Conservation (phyloP, 1,140 invertebrate genomes). For the Zaprionus tsacasi region DNA sequence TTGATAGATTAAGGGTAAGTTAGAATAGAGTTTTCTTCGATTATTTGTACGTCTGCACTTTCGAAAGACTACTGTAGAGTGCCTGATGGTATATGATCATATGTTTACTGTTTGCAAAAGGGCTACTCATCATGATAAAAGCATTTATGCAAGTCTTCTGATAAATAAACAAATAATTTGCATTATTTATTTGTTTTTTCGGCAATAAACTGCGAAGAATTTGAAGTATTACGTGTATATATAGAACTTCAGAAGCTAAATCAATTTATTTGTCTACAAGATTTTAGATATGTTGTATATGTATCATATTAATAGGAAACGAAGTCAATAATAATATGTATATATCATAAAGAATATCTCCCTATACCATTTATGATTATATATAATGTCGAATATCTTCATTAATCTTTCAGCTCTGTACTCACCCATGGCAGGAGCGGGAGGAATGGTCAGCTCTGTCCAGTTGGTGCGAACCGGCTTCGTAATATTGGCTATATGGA, state of each 20-base stretch:
- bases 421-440: slow-evolving; percentile 85
- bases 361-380: no score
- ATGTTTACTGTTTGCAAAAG: background rate
- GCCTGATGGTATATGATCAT: background rate
- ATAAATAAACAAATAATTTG: background rate
- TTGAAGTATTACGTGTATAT: background rate
- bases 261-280: background rate
- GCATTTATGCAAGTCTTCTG: background rate
- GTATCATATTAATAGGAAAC: no score
- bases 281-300: background rate
- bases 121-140: background rate
- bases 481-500: slow-evolving; percentile 42
- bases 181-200: background rate
- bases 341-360: no score
- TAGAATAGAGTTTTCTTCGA: background rate
- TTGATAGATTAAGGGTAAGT: background rate
- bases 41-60: no score
- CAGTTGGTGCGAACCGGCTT: slow-evolving; percentile 84
- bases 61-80: no score
- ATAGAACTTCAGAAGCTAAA: background rate
- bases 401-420: background rate
- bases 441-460: slow-evolving; percentile 88
- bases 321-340: no score
- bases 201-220: background rate
- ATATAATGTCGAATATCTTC: background rate